Base-by-base conservation (phyloP, 2,888 invertebrate species). In the Taphrorychus bicolor region DNA sequence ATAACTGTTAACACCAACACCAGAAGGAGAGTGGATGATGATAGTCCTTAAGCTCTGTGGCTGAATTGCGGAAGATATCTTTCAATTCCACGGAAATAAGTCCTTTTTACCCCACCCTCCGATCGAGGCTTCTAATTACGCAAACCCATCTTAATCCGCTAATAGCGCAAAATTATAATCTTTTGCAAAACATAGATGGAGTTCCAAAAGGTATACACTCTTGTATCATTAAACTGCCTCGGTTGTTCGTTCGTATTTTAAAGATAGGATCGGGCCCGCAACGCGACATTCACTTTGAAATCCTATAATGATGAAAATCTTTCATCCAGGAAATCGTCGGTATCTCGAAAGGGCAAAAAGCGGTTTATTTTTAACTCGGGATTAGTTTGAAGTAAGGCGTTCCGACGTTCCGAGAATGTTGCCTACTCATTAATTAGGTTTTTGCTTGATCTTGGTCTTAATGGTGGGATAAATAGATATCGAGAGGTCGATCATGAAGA, bases 141-240 rank as follows among this genome's bases (percentile, higher is more conserved):
- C 64, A 64, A 64, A 58, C 64, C 52, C 14, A n/a, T n/a, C n/a
- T 11, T 32, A 32, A 32, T 32, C 32, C 11, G 19, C 64, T 64
- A 64, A 64, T 64, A 42, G 59, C 52, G 42, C 22, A 59, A 59
- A 64, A 64, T 64, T 64, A 64, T 59, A 59, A 64, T 59, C 64
- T 64, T 64, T 64, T 58, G 32, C 45, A 23, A 58, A 24, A 57
- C 48, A 49, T 57, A 63, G 63, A 42, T 52, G 64, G 64, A 49
- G 51, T 52, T 59, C 62, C 54, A 21, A 58, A 58, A 64, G 51
- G 21, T 49, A n/a, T n/a, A n/a, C 52, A 7, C 11, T 32, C 32
- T 32, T 32, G 32, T 57, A 51, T 5, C 45, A 45, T 9, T 23
- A 42, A 21, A 22, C 5, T 11, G 52, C 58, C 52, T n/a, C 18